Base-by-base conservation (phyloP, 1,140 invertebrate species). In the Frieseomelitta varia region DNA sequence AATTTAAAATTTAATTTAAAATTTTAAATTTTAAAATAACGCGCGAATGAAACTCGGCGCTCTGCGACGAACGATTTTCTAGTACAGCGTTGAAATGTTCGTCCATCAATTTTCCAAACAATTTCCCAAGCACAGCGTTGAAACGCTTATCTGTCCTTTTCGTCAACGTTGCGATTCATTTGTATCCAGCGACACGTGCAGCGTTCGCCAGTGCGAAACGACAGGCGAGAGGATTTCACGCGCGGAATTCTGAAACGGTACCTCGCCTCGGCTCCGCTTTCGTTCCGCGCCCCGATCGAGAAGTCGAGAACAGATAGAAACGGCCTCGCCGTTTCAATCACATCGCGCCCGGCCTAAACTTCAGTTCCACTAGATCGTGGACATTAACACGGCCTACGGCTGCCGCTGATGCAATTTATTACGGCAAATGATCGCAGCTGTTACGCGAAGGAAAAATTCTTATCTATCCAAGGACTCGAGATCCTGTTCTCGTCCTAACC, bases 211-310 rank as follows among this genome's bases (percentile, higher is more conserved):
- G 34, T 65, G 53, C 47, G 58, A 84, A 86, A 83, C 84, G 79
- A 75, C 77, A 61, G 65, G 4, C 63, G 63, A 30, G 27, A 81
- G 90, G 89, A 91, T 92, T 91, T 90, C 86, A 86, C 74, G 80
- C 82, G 90, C 91, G 89, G 88, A 91, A 93, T 93, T 92, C 91
- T 93, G 88, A 88, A 94, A 94, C 93, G 93, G 93, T 94, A 94
- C 91, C 89, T 91, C 77, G 90, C 87, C 90, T 47, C 39, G 39
- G 6, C n/a, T 47, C 8, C 8, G 8, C 81, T 73, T 89, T 86
- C 84, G 86, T 85, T 87, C 79, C 89, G 85, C 89, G 85, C 85
- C 91, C 86, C 77, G 85, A 87, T 86, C 88, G n/a, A n/a, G n/a
- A 67, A 91, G 81, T 39, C 63, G 73, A 87, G 27, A 34, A 17